These are phyloP conservation scores for Geotrupes spiniger DNA, from an alignment of 2,888 invertebrate genomes.

Conservation along the genomic window DNA sequence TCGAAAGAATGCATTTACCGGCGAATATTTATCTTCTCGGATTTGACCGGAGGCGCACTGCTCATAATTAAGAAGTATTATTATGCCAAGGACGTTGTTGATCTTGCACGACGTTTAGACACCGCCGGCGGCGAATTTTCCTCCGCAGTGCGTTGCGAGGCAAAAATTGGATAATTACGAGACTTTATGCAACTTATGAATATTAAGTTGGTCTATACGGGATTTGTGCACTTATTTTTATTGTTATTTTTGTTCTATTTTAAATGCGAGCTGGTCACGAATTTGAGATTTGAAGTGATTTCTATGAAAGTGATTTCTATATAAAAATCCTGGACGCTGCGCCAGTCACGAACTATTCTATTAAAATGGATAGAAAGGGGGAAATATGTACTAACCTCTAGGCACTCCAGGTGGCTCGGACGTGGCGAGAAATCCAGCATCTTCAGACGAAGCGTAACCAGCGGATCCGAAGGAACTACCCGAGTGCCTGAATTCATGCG, in stretches of 20 bases:
- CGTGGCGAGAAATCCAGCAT: constrained; percentile 66
- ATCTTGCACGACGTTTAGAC: constrained; percentile 16
- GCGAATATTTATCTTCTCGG: neutral
- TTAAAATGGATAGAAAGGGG: neutral
- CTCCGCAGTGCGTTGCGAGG: neutral
- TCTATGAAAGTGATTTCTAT: too few species aligned
- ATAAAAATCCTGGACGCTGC: too few species aligned
- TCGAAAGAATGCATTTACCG: neutral
- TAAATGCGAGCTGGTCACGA: too few species aligned
- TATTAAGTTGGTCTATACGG: neutral
- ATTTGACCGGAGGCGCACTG: constrained; percentile 18
- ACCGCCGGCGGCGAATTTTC: constrained; percentile 8
- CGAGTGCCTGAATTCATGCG: constrained; percentile 76
- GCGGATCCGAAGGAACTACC: constrained; percentile 77
- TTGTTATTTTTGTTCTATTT: too few species aligned
- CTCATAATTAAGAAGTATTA: constrained; percentile 25
- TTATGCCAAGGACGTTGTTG: constrained; percentile 29
- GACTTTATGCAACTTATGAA: neutral
- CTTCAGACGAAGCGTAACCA: constrained; percentile 75
- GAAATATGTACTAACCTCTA: constrained; percentile 38
- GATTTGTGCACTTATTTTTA: too few species aligned
- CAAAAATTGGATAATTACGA: constrained; percentile 4
- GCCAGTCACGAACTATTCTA: too few species aligned
- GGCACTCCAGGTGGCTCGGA: constrained; percentile 50
- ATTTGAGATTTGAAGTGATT: too few species aligned